These are phyloP conservation scores for Melinopterus prodromus DNA, from an alignment of 2,888 invertebrate species.

Conservation along the genomic window DNA sequence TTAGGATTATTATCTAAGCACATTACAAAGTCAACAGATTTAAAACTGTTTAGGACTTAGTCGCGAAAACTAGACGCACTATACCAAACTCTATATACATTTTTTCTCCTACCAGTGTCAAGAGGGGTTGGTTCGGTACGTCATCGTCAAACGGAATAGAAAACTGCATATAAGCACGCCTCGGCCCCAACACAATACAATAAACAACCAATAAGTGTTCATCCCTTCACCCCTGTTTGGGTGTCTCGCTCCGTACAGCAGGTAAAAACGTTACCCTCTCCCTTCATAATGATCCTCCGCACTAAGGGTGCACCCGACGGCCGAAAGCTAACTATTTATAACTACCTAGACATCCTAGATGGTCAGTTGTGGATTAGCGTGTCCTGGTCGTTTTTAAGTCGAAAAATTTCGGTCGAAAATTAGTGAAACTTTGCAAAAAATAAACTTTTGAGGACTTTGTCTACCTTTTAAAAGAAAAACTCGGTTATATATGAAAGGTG, in stretches of 20 bases:
- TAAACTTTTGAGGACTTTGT: too few species aligned
- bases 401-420: not conserved
- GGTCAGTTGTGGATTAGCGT: not conserved
- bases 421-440: not conserved
- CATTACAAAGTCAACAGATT: slow-evolving; percentile 5
- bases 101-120: slow-evolving; percentile 10
- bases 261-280: slow-evolving; percentile 14
- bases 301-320: slow-evolving; percentile 11
- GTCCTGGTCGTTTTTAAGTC: not conserved
- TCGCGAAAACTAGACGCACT: not conserved
- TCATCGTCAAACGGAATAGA: slow-evolving; percentile 34
- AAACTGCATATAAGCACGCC: slow-evolving; percentile 56
- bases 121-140: not conserved
- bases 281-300: slow-evolving; percentile 9
- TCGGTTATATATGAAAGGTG: too few species aligned
- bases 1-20: not conserved
- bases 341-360: not conserved
- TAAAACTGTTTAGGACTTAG: not conserved
- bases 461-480: too few species aligned
- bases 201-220: slow-evolving; percentile 43
- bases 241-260: slow-evolving; percentile 13
- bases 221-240: slow-evolving; percentile 24
- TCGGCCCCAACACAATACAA: slow-evolving; percentile 41
- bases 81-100: not conserved
- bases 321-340: slow-evolving; percentile 11